phyloP scores from a whole-genome alignment of 92 coral and sea anemone genomes.

The Siderastrea radians region DNA sequence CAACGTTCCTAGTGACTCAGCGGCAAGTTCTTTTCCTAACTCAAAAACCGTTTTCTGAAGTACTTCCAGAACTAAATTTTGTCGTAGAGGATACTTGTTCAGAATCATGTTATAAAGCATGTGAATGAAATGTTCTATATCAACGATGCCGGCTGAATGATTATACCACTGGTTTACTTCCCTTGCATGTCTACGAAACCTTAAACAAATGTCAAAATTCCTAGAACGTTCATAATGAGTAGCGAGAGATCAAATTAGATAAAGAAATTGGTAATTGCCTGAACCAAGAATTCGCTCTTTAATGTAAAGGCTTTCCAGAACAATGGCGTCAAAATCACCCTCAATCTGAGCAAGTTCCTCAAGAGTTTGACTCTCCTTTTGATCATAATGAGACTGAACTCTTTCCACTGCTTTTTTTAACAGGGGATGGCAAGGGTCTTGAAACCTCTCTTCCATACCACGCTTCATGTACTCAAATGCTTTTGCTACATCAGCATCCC shows the following conservation, averaged over 20 bases:
- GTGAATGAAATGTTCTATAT: slow-evolving; percentile 44
- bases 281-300: slow-evolving; percentile 75
- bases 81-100: slow-evolving; percentile 62
- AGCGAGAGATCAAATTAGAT: slow-evolving; percentile 72
- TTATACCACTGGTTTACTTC: slow-evolving; percentile 71
- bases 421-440: neutral
- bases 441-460: too few relatives aligned
- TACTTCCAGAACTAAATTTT: slow-evolving; percentile 52
- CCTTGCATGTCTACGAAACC: slow-evolving; percentile 78
- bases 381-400: slow-evolving; percentile 41
- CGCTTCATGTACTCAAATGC: neutral
- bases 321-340: slow-evolving; percentile 51
- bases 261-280: slow-evolving; percentile 59
- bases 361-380: too few relatives aligned
- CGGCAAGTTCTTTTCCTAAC: neutral
- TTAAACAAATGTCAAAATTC: slow-evolving; percentile 59
- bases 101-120: slow-evolving; percentile 71
- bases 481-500: neutral
- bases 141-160: slow-evolving; percentile 58
- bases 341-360: slow-evolving; percentile 1
- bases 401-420: slow-evolving; percentile 55
- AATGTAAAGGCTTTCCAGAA: slow-evolving; percentile 72
- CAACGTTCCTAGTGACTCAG: neutral
- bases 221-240: slow-evolving; percentile 53
- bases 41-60: slow-evolving; percentile 61